Evolutionary conservation across 2,888 invertebrate genomes (phyloP), one percentile per base, ranked within the genome.

Genomic region (Chesias legatella): DNA sequence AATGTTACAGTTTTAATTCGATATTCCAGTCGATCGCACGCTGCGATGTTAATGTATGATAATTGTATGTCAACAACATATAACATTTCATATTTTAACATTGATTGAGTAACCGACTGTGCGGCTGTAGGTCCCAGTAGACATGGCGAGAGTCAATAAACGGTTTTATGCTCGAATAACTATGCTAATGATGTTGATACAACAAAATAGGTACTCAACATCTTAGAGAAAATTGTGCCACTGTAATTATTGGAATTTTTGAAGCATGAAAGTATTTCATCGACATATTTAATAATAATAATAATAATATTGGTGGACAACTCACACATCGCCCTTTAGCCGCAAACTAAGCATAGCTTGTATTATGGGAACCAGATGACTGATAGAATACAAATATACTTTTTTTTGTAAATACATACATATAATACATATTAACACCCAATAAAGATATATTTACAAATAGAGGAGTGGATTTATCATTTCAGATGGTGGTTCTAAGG

Each of bases 91-190:
- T 8, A 10, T 30, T 25, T 33, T 9, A 9, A 29, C 32, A 45
- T 24, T 39, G 42, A 42, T 39, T 37, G 46, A 49, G 43, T 45
- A 34, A 36, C 31, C 36, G 39, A 29, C 28, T 40, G 51, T 39
- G 36, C 27, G 10, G 28, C 27, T 33, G 56, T 60, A 60, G 58
- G 57, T 52, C 56, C 58, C 51, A 58, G 51, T 58, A 53, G 58
- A 60, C 58, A 61, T 59, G 60, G 50, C 60, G 53, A 60, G 57
- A 70, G 73, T 74, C 73, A 77, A 75, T 73, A 77, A 74, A 73
- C 69, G 64, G 73, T 79, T 80, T 77, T 61, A 79, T 69, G 79
- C 73, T 66, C 62, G 72, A 79, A 77, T 77, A 77, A 78, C 73
- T 80, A 79, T 81, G 80, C 56, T 79, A 81, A 82, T 83, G 57